A percentile compares a stretch with the other conserved stretches of the same genome.
phyloP scores from a whole-genome alignment of 1,140 invertebrate genomes.

The Orussus abietinus region DNA sequence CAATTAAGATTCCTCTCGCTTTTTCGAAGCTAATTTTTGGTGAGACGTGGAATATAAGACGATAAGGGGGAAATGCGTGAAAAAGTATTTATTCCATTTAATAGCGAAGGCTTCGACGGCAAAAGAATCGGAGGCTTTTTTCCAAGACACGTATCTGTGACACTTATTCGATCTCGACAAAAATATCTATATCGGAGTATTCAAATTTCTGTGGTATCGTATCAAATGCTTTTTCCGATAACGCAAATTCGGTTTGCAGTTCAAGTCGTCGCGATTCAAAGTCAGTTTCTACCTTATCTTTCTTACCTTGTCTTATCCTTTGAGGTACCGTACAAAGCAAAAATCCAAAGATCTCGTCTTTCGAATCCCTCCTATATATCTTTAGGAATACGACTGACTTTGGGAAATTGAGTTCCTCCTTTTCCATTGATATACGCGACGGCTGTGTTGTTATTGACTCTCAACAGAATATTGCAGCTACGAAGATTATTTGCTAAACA shows the following conservation, averaged over 20 bases:
- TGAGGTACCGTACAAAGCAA: no score
- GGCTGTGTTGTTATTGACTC: neutral
- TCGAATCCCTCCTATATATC: neutral
- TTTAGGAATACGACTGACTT: neutral
- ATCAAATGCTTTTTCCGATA: conserved; percentile 4
- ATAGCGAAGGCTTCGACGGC: conserved; percentile 13
- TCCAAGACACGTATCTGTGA: conserved; percentile 4
- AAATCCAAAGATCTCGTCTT: neutral
- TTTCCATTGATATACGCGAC: no score
- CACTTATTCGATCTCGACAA: conserved; percentile 11
- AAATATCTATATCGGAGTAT: conserved; percentile 8
- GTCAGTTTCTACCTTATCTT: conserved; percentile 9
- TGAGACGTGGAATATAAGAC: conserved; percentile 4
- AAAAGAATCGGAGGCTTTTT: conserved; percentile 4
- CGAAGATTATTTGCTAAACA: no score
- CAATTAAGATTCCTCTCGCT: conserved; percentile 2
- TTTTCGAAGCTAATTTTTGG: conserved; percentile 9
- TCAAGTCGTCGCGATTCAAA: conserved; percentile 6
- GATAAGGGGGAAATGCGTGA: conserved; percentile 10
- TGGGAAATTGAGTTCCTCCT: neutral
- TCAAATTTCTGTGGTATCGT: conserved; percentile 4
- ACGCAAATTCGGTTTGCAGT: conserved; percentile 9
- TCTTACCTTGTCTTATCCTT: no score
- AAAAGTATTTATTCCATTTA: conserved; percentile 9
- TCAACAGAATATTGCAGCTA: neutral